Base-by-base conservation (phyloP, 2,113 vertebrate genomes). In the Gobius niger region DNA sequence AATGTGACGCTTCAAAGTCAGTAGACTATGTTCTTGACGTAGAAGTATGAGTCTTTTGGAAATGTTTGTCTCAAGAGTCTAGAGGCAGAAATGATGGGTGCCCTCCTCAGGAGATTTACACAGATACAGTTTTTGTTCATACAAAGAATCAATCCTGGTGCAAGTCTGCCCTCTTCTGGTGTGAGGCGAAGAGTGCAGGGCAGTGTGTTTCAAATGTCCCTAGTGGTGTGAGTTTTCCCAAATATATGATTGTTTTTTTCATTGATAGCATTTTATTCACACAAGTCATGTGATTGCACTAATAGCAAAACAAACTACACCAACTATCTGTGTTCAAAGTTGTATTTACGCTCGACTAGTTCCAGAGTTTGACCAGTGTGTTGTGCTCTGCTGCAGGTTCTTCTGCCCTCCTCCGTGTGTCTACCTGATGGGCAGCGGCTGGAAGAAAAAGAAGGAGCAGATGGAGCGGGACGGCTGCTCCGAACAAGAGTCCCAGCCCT, bases 361-460 rank as follows among this genome's bases (percentile, higher is more conserved):
- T 34, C 5, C 24, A 34, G 24, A 2, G 56, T 9, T 15, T 53
- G 51, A 3, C 19, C 10, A 15, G 16, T 18, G 7, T 9, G 0
- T 12, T 70, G 53, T 7, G 18, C 5, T 19, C 10, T 54, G 18
- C 79, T 91, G 34, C 83, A 99, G 98, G 90, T 99, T 99, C 85
- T 99, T 99, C 91, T 99, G 96, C 85, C 98, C 97, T 70, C 98
- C 98, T 79, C 98, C 98, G 0, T 99, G 98, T 80, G 98, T 99
- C 0, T 99, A 99, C 91, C 95, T 99, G 80, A 98, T 99, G 98
- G 98, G 98, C 82, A 98, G 96, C 68, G 98, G 98, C 75, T 99
- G 98, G 98, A 99, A 99, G 95, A 98, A 99, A 95, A 99, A 99
- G 96, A 97, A 98, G 93, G 98, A 99, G 73, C 96, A 98, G 92